Evolutionary conservation across 1,140 invertebrate species (phyloP), one percentile per base, ranked within the genome.

Genomic region (Musca vetustissima): DNA sequence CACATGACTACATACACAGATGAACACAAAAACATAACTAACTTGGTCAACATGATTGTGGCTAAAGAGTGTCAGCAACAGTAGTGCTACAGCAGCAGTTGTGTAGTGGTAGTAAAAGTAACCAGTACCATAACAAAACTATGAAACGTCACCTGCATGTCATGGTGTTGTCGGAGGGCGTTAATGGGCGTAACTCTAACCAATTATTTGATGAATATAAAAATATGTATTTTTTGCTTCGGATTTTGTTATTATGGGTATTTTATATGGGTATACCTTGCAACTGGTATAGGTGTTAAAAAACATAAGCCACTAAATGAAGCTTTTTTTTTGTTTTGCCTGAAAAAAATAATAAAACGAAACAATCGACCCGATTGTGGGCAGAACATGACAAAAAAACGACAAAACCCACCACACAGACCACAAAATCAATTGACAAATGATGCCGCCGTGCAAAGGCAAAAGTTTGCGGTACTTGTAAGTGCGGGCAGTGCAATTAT

Each of bases 391-490:
- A 9, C 9, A 4, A 32, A 32, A 32, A 32, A 32, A 32, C n/a
- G n/a, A 59, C 55, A 59, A 15, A 59, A 59, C 14, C 17, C 24
- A 59, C 28, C 28, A n/a, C n/a, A n/a, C 28, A 32, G 48, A 66
- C 67, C 67, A 32, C 67, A 73, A 79, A 77, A 79, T 79, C 77
- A 79, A 79, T 79, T 79, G 75, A 70, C 77, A 72, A 75, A 79
- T 75, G 69, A 72, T 71, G 72, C 67, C 70, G 52, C 25, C 43
- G 28, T 61, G 36, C 64, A 59, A 55, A 36, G 50, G 2, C 9
- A 64, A 64, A 64, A 17, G 47, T 32, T 19, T 24, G 22, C 24
- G 55, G 25, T 25, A 7, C 55, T 1, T 59, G 55, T 59, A 59
- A 59, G 25, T 32, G 55, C 55, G 55, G n/a, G 25, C 24, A 59